phyloP scores from a whole-genome alignment of 2,797 vertebrate genomes.

The Ambastaia sidthimunki region DNA sequence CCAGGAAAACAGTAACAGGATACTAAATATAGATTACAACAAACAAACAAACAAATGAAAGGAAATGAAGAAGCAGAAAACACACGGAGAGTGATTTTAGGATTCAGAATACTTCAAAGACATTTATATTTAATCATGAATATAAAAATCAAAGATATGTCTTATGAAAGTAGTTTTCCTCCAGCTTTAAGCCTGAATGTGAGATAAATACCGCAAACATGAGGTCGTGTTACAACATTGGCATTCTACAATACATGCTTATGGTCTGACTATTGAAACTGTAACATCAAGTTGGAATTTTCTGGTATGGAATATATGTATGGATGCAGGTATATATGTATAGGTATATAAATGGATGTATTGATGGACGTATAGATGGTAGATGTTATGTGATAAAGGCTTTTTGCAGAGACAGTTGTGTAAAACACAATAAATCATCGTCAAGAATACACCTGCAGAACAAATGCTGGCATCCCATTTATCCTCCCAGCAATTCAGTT shows the following conservation, averaged over 20 bases:
- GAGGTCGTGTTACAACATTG: too few species aligned
- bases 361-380: too few species aligned
- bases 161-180: background rate
- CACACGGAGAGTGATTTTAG: conserved; percentile 13
- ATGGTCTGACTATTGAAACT: too few species aligned
- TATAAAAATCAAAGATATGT: background rate
- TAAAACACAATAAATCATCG: background rate
- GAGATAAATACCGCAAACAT: conserved; percentile 5
- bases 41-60: background rate
- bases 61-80: background rate
- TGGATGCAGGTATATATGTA: too few species aligned
- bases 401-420: background rate
- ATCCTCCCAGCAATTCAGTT: background rate
- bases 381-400: background rate
- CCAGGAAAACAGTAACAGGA: background rate
- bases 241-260: too few species aligned
- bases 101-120: conserved; percentile 28
- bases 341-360: too few species aligned
- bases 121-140: conserved; percentile 35
- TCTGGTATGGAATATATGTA: too few species aligned
- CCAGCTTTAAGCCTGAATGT: conserved; percentile 14
- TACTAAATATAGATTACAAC: conserved; percentile 8
- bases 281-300: too few species aligned
- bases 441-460: too few species aligned
- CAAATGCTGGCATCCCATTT: background rate